A percentile compares a stretch with the other conserved stretches of the same genome.
These are phyloP conservation scores for Rhea pennata DNA, from an alignment of 2,113 vertebrate species.

Conservation along the genomic window DNA sequence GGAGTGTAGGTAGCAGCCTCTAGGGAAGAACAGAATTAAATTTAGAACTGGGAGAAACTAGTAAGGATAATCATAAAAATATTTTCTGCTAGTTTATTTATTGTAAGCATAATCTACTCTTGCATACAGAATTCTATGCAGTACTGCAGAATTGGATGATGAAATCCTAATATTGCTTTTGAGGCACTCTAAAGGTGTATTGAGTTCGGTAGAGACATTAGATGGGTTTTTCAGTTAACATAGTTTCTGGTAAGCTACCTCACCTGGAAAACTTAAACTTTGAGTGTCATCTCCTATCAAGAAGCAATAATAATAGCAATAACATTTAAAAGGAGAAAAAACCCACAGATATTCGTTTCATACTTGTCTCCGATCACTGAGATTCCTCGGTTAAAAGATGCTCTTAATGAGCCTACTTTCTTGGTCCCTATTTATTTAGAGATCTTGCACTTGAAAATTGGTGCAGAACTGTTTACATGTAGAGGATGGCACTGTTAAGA, in stretches of 20 bases:
- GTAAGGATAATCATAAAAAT: background rate
- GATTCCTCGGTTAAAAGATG: background rate
- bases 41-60: background rate
- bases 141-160: background rate
- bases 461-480: conserved; percentile 32
- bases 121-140: fast-evolving
- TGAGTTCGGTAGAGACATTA: background rate
- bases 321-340: no score
- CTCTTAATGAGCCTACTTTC: background rate
- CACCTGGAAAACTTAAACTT: background rate
- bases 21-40: background rate
- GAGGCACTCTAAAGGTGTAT: background rate
- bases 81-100: background rate
- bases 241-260: background rate
- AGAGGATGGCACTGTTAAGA: conserved; percentile 4
- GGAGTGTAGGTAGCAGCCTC: background rate
- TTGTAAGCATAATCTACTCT: background rate
- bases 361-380: background rate
- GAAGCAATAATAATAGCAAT: background rate
- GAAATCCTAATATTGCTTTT: background rate
- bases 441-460: conserved; percentile 38
- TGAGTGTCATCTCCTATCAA: background rate
- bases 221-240: background rate
- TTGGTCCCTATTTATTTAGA: conserved; percentile 6
- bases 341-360: background rate